Conservation (phyloP, 1,140 invertebrate genomes). For the Drosophila equinoxialis region DNA sequence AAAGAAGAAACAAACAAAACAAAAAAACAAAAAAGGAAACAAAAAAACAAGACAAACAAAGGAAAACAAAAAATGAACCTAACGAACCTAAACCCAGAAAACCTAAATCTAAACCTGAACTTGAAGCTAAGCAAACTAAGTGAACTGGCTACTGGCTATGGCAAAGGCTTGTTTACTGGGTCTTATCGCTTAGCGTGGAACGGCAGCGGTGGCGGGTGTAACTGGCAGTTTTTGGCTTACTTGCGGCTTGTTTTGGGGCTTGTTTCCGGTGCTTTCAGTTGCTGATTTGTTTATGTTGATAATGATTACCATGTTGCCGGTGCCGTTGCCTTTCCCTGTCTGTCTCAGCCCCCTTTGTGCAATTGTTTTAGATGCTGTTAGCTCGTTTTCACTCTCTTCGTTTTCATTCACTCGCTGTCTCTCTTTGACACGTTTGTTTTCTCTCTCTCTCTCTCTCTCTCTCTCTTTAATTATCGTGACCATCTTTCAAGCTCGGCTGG, state of each 20-base stretch:
- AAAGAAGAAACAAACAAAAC: neutral
- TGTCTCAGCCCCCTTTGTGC: neutral
- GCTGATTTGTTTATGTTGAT: constrained; percentile 77
- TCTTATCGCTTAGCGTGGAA: neutral
- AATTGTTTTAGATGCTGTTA: constrained; percentile 38
- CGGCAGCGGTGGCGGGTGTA: neutral
- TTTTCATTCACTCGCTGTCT: neutral
- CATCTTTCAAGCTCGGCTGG: constrained; percentile 71
- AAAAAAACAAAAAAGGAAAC: neutral
- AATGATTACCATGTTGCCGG: constrained; percentile 70
- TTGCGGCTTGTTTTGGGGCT: constrained; percentile 16
- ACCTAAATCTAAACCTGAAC: constrained; percentile 21
- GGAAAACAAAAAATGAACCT: neutral
- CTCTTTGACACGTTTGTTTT: neutral
- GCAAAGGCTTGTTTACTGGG: constrained; percentile 1
- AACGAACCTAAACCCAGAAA: constrained; percentile 7
- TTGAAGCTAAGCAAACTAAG: constrained; percentile 25
- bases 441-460: constrained; percentile 23
- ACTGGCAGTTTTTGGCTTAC: constrained; percentile 2
- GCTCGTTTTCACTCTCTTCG: neutral
- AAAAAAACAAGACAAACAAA: neutral
- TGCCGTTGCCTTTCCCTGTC: constrained; percentile 35
- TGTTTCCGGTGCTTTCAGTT: constrained; percentile 40
- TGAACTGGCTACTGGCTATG: neutral
- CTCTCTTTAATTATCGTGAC: constrained; percentile 63